A percentile compares a stretch with the other conserved stretches of the same genome.
Evolutionary conservation across 2,888 invertebrate species (phyloP).

Genomic region (Flexamia atlantica): DNA sequence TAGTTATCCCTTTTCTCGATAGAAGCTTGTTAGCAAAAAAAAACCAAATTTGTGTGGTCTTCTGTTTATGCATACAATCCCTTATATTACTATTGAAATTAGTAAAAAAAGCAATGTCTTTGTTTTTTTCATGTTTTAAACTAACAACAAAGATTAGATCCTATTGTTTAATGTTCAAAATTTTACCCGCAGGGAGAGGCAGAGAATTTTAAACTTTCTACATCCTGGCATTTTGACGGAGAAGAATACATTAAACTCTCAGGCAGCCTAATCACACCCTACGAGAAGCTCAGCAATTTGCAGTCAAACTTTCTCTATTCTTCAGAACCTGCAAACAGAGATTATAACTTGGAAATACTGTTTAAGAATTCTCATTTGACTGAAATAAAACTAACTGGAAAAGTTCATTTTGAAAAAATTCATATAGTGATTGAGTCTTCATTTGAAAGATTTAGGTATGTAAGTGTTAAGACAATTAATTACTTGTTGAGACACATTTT

Average conservation of each 20-base stretch:
- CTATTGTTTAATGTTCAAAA: too few species aligned
- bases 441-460: constrained; percentile 68
- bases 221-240: constrained; percentile 72
- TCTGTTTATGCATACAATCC: too few species aligned
- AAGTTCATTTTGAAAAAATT: constrained; percentile 66
- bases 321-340: constrained; percentile 68
- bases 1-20: too few species aligned
- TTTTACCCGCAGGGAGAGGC: constrained; percentile 7
- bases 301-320: constrained; percentile 71
- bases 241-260: constrained; percentile 71
- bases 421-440: constrained; percentile 69
- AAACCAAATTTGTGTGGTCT: not conserved
- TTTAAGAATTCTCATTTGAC: constrained; percentile 68
- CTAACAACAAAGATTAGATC: too few species aligned
- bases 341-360: constrained; percentile 68
- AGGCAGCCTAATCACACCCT: constrained; percentile 73
- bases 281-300: constrained; percentile 73
- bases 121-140: too few species aligned
- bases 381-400: constrained; percentile 68
- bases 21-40: too few species aligned
- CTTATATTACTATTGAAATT: too few species aligned
- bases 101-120: too few species aligned
- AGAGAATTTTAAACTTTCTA: constrained; percentile 18
- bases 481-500: too few species aligned
- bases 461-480: not conserved